Evolutionary conservation across 2,113 vertebrate species (phyloP), one percentile per base, ranked within the genome.

Genomic region (Crotalus viridis): DNA sequence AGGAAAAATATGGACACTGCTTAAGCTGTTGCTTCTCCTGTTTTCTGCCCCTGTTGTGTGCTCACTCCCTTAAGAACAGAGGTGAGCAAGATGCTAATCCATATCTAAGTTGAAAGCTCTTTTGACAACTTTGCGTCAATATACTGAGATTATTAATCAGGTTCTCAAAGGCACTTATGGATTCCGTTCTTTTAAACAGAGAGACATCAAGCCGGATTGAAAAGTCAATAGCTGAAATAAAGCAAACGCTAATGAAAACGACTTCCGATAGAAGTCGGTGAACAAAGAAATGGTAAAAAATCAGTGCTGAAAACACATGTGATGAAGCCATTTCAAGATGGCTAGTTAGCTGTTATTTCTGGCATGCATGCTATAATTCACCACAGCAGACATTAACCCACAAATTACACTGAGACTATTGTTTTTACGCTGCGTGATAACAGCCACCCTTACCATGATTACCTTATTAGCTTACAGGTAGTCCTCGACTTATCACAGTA

Each of bases 201-300:
- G 57, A 86, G 74, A 69, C 39, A 86, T 33, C 85, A 61, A 28
- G 55, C 51, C 39, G 87, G 87, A 91, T 55, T 85, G 74, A 54
- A 48, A 93, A 91, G 48, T 94, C 89, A 87, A 57, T 91, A 94
- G 33, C 46, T 89, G 54, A 57, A 69, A 93, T 74, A 89, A 69
- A 94, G 55, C 24, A n/a, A 43, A 88, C 85, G 9, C 56, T 64
- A 69, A 91, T 89, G 90, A 91, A 88, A 88, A 69, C 48, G 64
- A 39, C 56, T 91, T 90, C 85, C 69, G 86, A 91, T 91, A 85
- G 51, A 69, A 56, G 22, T 26, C 33, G 91, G 56, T 26, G 52
- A 93, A 85, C 91, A 93, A 90, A 94, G 69, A 61, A 88, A 28
- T 51, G n/a, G 28, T 39, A 56, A 91, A 91, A 61, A 64, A 93